Evolutionary conservation across 1,140 invertebrate genomes (phyloP).

Genomic region (Cherax destructor): DNA sequence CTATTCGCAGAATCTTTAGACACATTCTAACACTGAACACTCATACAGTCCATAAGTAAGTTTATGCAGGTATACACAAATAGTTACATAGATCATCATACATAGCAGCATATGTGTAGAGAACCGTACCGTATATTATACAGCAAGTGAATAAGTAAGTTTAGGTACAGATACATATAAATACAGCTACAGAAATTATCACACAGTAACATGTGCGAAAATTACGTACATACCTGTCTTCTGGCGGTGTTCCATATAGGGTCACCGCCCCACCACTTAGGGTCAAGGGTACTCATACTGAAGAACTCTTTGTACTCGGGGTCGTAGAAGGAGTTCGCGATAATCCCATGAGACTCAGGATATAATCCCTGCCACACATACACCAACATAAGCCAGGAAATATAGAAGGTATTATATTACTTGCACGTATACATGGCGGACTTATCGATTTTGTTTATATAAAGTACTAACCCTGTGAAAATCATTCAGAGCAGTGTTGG

Average conservation of each 20-base stretch:
- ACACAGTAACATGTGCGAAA: too few relatives aligned
- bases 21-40: too few relatives aligned
- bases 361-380: conserved; percentile 78
- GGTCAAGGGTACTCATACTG: conserved; percentile 71
- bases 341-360: conserved; percentile 84
- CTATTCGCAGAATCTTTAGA: too few relatives aligned
- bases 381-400: background rate
- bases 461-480: background rate
- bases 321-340: conserved; percentile 83
- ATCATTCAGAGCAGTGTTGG: background rate
- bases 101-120: too few relatives aligned
- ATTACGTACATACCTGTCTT: conserved; percentile 3
- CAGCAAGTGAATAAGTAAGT: too few relatives aligned
- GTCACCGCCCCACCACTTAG: conserved; percentile 73
- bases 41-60: too few relatives aligned
- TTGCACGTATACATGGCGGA: background rate
- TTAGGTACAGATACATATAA: too few relatives aligned
- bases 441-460: background rate
- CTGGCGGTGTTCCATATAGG: conserved; percentile 70
- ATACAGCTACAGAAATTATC: too few relatives aligned
- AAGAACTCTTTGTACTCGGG: conserved; percentile 73
- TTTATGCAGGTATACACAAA: too few relatives aligned
- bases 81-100: too few relatives aligned
- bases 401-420: background rate
- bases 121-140: too few relatives aligned